Base-by-base conservation (phyloP, 2,113 vertebrate species). In the Callaeas wilsoni region DNA sequence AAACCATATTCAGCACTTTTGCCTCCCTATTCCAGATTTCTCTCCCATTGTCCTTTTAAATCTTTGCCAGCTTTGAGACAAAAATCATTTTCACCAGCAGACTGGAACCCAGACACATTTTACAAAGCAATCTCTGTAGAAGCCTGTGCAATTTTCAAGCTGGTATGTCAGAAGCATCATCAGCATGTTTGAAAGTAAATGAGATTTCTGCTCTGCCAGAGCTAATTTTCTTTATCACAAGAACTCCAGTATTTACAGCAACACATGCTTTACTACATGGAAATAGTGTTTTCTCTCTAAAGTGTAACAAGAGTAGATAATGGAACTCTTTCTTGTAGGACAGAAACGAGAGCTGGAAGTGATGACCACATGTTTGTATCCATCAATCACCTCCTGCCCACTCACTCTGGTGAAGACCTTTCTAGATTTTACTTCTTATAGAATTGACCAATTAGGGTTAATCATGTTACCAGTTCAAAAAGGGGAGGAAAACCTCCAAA, bases 71-170 rank as follows among this genome's bases (percentile, higher is more conserved):
- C 80, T 91, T 75, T 14, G 35, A 84, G 59, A 87, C 85, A 84
- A 97, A 93, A 76, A 52, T 32, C 23, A 91, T 84, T 94, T 95
- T 76, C 80, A 89, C 13, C 65, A 93, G 64, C 74, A 89, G 71
- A 53, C 68, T 76, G 53, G 53, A 83, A 81, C 68, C 33, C 8
- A 44, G 77, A 75, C 39, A 49, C 20, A 25, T 84, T 81, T 81
- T 73, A 91, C 84, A 91, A 87, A 79, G 77, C 77, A 12, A 60
- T 52, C 91, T 89, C 91, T 81, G 52, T 63, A 55, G 39, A 78
- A 63, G 39, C 8, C 73, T 57, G 16, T 60, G 47, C 41, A 37
- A 6, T 68, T 95, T 87, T 68, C 74, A 76, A 57, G 81, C 73
- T 91, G 37, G n/a, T 63, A 20, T 39, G 62, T 35, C 60, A 88